phyloP scores from a whole-genome alignment of 2,797 vertebrate species.

The Fundulus diaphanus region DNA sequence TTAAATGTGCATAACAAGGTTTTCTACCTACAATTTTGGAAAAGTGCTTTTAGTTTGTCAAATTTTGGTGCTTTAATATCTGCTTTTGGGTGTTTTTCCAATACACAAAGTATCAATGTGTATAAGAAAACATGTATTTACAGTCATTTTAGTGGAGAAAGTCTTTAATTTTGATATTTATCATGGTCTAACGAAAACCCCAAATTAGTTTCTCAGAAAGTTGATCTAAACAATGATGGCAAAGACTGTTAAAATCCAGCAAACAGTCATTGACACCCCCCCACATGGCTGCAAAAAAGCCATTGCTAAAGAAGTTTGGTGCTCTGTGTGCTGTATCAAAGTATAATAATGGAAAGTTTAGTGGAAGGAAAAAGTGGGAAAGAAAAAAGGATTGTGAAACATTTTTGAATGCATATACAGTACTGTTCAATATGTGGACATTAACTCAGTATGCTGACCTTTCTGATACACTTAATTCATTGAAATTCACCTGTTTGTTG shows the following conservation, averaged over 20 bases:
- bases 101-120: too few relatives aligned
- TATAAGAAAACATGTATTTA: too few relatives aligned
- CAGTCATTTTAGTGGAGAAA: background rate
- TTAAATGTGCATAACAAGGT: too few relatives aligned
- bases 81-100: too few relatives aligned
- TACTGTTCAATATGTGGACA: background rate
- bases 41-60: too few relatives aligned
- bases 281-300: background rate
- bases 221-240: background rate
- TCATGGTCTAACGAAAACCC: background rate
- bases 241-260: background rate
- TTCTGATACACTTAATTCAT: too few relatives aligned
- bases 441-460: background rate
- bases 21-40: too few relatives aligned
- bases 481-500: too few relatives aligned
- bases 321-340: background rate
- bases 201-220: background rate
- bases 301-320: background rate
- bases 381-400: background rate
- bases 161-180: background rate
- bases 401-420: background rate
- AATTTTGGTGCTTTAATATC: too few relatives aligned
- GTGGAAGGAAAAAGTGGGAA: background rate
- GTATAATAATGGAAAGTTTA: background rate
- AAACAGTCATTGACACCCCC: background rate